phyloP scores from a whole-genome alignment of 2,888 invertebrate genomes.

The Caenorhabditis imperialis region DNA sequence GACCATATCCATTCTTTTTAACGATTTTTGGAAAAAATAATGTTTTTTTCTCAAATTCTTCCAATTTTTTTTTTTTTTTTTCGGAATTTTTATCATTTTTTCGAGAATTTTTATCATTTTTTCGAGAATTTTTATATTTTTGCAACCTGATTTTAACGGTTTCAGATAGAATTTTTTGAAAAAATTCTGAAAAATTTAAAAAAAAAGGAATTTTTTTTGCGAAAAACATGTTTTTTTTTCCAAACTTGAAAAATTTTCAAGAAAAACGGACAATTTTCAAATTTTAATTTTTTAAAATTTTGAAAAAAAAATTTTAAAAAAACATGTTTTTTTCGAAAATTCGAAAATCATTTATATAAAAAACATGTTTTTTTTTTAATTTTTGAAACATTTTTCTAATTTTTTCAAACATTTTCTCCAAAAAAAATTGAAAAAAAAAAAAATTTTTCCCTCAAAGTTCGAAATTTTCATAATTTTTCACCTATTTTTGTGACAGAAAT shows the following conservation, averaged over 20 bases:
- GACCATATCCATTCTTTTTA: too few species aligned
- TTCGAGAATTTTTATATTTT: too few species aligned
- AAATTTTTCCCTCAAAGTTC: background rate
- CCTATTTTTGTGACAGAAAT: background rate
- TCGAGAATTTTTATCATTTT: too few species aligned
- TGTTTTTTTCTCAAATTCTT: too few species aligned
- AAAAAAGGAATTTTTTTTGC: too few species aligned
- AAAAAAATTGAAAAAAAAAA: background rate
- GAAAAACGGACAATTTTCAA: background rate
- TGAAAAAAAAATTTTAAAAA: background rate
- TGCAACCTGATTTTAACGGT: too few species aligned
- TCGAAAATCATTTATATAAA: too few species aligned
- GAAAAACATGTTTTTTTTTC: conserved; percentile 1
- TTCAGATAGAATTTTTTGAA: too few species aligned
- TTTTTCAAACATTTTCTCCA: background rate
- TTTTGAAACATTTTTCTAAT: background rate
- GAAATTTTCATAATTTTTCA: background rate
- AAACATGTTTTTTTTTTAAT: conserved; percentile 1
- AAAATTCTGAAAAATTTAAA: too few species aligned
- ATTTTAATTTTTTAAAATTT: background rate
- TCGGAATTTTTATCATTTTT: too few species aligned
- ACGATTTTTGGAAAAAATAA: too few species aligned
- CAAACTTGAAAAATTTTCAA: background rate
- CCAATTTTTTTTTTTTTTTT: too few species aligned
- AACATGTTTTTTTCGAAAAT: background rate